These are phyloP conservation scores for Metopolophium dirhodum DNA, from an alignment of 1,140 invertebrate species.

Conservation along the genomic window DNA sequence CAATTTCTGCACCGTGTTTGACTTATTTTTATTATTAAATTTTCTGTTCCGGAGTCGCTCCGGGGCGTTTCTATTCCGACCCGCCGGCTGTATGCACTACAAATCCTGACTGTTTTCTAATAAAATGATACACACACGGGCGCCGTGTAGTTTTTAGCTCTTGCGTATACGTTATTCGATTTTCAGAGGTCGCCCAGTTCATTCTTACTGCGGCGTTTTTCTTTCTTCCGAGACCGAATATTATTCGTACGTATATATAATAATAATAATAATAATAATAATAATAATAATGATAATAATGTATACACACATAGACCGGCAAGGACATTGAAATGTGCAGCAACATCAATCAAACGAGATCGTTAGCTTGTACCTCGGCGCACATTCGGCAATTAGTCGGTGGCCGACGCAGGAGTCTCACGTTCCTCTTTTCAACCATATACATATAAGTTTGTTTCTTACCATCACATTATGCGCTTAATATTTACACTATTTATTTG, in stretches of 20 bases:
- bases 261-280: constrained; percentile 40
- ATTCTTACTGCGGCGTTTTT: neutral
- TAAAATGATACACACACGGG: constrained; percentile 44
- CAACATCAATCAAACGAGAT: constrained; percentile 56
- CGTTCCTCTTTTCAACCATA: constrained; percentile 34
- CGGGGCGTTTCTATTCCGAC: constrained; percentile 23
- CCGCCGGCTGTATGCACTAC: constrained; percentile 33
- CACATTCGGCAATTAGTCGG: constrained; percentile 52
- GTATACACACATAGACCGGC: constrained; percentile 11
- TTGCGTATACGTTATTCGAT: constrained; percentile 27
- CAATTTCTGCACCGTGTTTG: constrained; percentile 53
- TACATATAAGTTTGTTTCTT: neutral
- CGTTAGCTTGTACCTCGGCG: constrained; percentile 37
- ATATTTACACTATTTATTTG: constrained; percentile 52
- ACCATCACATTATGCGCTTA: neutral
- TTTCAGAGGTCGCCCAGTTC: constrained; percentile 35
- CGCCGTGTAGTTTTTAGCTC: neutral
- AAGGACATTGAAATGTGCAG: constrained; percentile 54
- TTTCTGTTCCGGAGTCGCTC: constrained; percentile 34
- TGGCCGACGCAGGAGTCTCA: constrained; percentile 37
- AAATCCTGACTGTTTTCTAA: constrained; percentile 36
- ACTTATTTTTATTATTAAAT: constrained; percentile 58
- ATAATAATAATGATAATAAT: constrained; percentile 40
- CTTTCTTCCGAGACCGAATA: constrained; percentile 29
- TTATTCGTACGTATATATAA: constrained; percentile 27